Evolutionary conservation across 1,140 invertebrate species (phyloP).

Genomic region (Euura saliciscinereae): DNA sequence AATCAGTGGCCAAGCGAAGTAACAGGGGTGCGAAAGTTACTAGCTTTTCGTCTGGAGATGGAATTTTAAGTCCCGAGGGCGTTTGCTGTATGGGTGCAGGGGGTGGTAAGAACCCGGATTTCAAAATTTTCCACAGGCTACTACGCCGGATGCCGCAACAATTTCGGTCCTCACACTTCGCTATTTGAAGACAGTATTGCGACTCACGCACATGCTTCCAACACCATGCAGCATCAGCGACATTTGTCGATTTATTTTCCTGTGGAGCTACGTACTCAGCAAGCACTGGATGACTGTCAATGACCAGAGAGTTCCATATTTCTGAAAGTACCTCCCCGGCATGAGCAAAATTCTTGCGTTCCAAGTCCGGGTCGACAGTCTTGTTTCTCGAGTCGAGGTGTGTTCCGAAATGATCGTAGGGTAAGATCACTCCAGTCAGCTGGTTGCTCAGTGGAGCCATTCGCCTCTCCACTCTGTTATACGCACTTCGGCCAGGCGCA

Average conservation of each 20-base stretch:
- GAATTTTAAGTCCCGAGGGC: background rate
- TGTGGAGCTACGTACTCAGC: constrained; percentile 34
- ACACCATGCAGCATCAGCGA: constrained; percentile 16
- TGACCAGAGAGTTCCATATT: constrained; percentile 39
- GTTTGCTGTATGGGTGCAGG: constrained; percentile 12
- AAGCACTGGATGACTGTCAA: constrained; percentile 39
- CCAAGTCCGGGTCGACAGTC: constrained; percentile 44
- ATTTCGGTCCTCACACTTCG: background rate
- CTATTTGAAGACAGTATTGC: constrained; percentile 21
- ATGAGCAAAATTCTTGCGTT: constrained; percentile 39
- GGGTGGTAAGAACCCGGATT: constrained; percentile 9
- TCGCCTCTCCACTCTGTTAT: constrained; percentile 37
- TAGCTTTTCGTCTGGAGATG: constrained; percentile 2
- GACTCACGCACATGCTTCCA: constrained; percentile 14
- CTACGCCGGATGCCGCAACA: constrained; percentile 4
- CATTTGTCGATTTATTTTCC: background rate
- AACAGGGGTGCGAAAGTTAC: constrained; percentile 15
- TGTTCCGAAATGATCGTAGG: constrained; percentile 48
- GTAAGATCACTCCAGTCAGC: constrained; percentile 48
- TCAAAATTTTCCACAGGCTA: constrained; percentile 9
- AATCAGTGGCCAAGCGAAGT: background rate
- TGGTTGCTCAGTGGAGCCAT: constrained; percentile 53
- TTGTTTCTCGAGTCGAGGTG: constrained; percentile 45
- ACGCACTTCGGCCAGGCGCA: constrained; percentile 51
- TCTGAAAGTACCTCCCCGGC: constrained; percentile 42